Conservation (phyloP, 2,113 vertebrate species). For the Quiscalus mexicanus region DNA sequence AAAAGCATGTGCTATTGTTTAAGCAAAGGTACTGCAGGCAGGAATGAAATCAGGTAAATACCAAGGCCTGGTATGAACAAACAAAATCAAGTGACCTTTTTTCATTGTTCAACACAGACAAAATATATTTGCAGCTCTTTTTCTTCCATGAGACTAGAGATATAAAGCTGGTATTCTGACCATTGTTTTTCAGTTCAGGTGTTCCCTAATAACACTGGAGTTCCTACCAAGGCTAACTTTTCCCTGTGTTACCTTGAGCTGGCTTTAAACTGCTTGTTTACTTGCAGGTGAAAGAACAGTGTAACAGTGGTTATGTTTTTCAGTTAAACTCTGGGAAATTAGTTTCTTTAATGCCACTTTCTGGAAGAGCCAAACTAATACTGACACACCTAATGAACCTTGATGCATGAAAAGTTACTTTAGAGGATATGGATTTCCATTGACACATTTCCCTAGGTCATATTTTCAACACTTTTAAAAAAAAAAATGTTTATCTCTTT, state of each 20-base stretch:
- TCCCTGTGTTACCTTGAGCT: background rate
- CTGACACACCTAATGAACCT: background rate
- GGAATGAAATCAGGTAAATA: background rate
- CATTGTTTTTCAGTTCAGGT: background rate
- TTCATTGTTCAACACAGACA: background rate
- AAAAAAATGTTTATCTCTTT: background rate
- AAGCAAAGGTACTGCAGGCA: background rate
- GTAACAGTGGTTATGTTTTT: background rate
- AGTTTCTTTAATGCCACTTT: background rate
- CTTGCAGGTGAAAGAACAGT: background rate
- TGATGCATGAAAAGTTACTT: background rate
- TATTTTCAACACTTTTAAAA: background rate
- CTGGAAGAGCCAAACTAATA: background rate
- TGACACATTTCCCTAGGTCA: background rate
- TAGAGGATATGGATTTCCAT: background rate
- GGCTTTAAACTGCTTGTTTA: background rate
- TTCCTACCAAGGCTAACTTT: background rate
- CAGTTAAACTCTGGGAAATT: background rate
- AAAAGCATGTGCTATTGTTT: background rate
- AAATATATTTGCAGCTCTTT: background rate
- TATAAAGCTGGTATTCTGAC: background rate
- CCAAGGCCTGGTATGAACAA: background rate
- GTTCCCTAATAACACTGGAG: background rate
- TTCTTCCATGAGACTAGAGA: background rate
- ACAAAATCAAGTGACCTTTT: background rate